Percentiles rank a stretch among this genome's conserved stretches.
These are phyloP conservation scores for Machimus rusticus DNA, from an alignment of 2,888 invertebrate species.

Conservation along the genomic window DNA sequence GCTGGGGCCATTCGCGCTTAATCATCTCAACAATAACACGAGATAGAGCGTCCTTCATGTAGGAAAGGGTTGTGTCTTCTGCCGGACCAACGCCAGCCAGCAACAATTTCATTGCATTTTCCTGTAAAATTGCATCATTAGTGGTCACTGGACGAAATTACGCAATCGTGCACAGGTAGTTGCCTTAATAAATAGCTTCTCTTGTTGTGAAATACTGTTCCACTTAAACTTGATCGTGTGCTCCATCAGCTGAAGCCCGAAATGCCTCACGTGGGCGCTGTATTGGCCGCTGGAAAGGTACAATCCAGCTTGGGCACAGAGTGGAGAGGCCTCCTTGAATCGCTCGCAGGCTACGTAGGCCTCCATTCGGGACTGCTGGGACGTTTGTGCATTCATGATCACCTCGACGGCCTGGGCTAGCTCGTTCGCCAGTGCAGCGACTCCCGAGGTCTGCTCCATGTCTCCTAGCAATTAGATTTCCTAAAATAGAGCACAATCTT, in stretches of 20 bases:
- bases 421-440: constrained; percentile 70
- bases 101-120: constrained; percentile 86
- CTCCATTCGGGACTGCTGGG: constrained; percentile 78
- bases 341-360: constrained; percentile 86
- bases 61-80: constrained; percentile 71
- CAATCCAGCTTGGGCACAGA: constrained; percentile 87
- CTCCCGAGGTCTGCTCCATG: constrained; percentile 58
- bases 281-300: constrained; percentile 79
- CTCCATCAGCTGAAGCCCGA: constrained; percentile 92
- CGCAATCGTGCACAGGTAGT: not conserved
- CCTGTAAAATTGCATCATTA: constrained; percentile 63
- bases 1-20: constrained; percentile 97
- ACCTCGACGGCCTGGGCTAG: constrained; percentile 82
- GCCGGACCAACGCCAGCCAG: constrained; percentile 78
- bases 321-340: constrained; percentile 85
- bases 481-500: not conserved
- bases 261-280: constrained; percentile 83
- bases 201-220: constrained; percentile 86
- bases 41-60: constrained; percentile 85
- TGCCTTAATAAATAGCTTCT: constrained; percentile 88
- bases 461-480: not conserved
- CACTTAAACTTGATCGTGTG: constrained; percentile 92
- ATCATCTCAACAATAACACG: constrained; percentile 96
- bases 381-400: constrained; percentile 80
- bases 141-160: not conserved